Percentiles rank a stretch among this genome's conserved stretches.
These are phyloP conservation scores for Brevimyrus niger DNA, from an alignment of 2,113 vertebrate genomes.

Conservation along the genomic window DNA sequence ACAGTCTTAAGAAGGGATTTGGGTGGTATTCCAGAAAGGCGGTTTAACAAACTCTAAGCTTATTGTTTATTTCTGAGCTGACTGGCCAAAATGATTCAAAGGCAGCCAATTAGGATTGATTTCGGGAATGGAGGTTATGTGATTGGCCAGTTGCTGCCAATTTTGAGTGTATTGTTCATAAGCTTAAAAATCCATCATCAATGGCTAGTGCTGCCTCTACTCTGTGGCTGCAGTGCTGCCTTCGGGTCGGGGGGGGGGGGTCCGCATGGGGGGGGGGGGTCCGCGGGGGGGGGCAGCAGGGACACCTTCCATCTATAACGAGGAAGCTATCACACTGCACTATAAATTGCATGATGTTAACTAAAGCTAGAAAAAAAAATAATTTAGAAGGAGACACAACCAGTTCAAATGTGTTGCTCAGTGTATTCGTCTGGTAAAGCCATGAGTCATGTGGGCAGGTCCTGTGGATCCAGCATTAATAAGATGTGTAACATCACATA, in stretches of 20 bases:
- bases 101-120: background rate
- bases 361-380: background rate
- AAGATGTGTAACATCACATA: background rate
- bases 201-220: background rate
- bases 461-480: background rate
- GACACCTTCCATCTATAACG: background rate
- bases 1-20: background rate
- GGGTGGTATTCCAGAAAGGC: background rate
- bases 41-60: background rate
- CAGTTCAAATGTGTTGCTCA: background rate
- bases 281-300: background rate
- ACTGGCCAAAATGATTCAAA: background rate
- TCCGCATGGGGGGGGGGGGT: background rate
- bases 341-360: background rate
- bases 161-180: no score
- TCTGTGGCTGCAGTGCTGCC: background rate
- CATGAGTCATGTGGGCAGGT: background rate
- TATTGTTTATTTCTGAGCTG: background rate
- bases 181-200: background rate
- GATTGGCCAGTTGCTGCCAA: no score
- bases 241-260: background rate
- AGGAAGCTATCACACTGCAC: background rate
- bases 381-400: background rate
- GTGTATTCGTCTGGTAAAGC: background rate
- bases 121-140: background rate